Evolutionary conservation across 2,113 vertebrate genomes (phyloP), one percentile per base, ranked within the genome.

Genomic region (Pampusana beccarii): DNA sequence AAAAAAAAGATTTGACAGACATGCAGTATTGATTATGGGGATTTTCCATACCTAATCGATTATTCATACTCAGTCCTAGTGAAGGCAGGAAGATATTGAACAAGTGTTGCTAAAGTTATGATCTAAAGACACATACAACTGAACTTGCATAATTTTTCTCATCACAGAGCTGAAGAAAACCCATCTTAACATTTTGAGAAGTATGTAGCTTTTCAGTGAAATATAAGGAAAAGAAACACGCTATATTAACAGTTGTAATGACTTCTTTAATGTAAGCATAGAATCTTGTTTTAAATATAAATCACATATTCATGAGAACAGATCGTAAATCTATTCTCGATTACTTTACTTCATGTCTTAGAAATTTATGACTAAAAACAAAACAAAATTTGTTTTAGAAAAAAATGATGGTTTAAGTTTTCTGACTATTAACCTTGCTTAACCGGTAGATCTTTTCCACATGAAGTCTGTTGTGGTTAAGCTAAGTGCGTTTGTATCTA

Each of bases 401-500:
- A 89, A 28, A 70, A 57, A 25, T 2, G 10, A 9, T 16, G 80
- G 69, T 95, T 86, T 56, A 91, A 88, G 23, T 67, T 96, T 95
- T 91, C 84, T 94, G 79, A 95, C 11, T 42, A 92, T 93, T 95
- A 97, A 96, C 88, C 83, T 97, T 86, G 82, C 46, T 90, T 93
- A 97, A 94, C 51, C 13, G 29, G 75, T 5, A 87, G 51, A 94
- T 96, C 60, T 88, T 94, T 96, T 95, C 73, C 92, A 88, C 46
- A 88, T 64, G 24, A 94, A 95, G 53, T 94, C 88, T 98, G 77
- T 82, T 96, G 83, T 96, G 73, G 82, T 93, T 96, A 93, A 96
- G 86, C 54, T 95, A 92, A 94, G 75, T 97, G 95, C 97, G 71
- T 95, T 97, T 96, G 86, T 90, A 97, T 96, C 96, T 97, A 97